Base-by-base conservation (phyloP, 92 coral and sea anemone genomes). In the Palythoa caribaeorum region DNA sequence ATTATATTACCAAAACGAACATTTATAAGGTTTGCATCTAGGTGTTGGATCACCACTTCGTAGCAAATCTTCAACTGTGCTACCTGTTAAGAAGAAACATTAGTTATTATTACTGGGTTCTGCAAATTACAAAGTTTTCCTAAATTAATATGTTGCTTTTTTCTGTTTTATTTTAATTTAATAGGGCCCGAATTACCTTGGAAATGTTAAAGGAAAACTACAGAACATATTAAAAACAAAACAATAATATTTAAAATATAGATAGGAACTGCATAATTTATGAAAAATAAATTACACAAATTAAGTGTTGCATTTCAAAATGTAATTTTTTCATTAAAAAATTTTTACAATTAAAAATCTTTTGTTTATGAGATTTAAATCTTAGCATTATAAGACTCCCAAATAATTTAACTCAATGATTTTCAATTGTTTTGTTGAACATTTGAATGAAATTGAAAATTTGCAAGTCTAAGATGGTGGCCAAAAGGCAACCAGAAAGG, bases 1-100 rank as follows among this genome's bases (percentile, higher is more conserved):
- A 74, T 74, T 38, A 72, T 13, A 74, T 74, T 74, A 74, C 78
- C 78, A 74, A 74, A 74, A 40, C 57, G 78, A 74, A 74, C 55
- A 74, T 74, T 47, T 74, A 8, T 74, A 0, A 40, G 78, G 78
- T 74, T 74, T 40, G 55, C 55, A 17, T 74, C 78, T 47, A 74
- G 10, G n/a, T 74, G 54, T 5, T 9, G 78, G 38, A 16, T 39
- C 17, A 7, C 78, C 78, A 74, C 78, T 47, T 74, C 57, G 47
- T 47, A 74, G 28, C 59, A 74, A 44, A 44, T 74, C 36, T 74
- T 74, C 55, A 38, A 38, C 20, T 38, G 53, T 39, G 77, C 77
- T 70, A 70, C 40, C 74, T 70, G 74, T 55, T 55, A 55, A 3
- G 62, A 38, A 72, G 38, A 13, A 3, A 2, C 3, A 0, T 4